Evolutionary conservation across 2,113 vertebrate genomes (phyloP).

Genomic region (Marcusenius ussheri): DNA sequence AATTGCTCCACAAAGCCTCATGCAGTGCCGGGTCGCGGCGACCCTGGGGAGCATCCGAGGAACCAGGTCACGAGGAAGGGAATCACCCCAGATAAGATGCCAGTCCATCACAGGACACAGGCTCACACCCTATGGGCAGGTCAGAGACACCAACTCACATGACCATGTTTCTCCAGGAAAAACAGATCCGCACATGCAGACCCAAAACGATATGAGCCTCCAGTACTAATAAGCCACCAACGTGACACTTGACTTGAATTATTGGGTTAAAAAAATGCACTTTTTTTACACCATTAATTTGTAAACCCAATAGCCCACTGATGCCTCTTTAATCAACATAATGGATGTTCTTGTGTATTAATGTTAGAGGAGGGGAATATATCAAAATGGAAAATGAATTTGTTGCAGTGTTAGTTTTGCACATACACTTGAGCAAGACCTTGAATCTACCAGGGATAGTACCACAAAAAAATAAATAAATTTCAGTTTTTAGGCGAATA

Average conservation of each 20-base stretch:
- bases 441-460: background rate
- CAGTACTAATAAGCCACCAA: background rate
- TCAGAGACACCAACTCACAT: background rate
- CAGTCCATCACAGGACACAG: background rate
- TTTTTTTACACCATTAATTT: background rate
- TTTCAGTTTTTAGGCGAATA: background rate
- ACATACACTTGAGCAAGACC: background rate
- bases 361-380: background rate
- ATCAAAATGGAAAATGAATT: background rate
- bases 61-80: background rate
- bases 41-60: background rate
- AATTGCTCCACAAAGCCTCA: background rate
- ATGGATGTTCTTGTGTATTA: background rate
- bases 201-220: background rate
- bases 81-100: background rate
- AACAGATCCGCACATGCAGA: background rate
- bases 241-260: background rate
- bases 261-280: background rate
- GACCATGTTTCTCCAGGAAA: background rate
- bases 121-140: background rate
- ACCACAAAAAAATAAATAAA: background rate
- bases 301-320: background rate
- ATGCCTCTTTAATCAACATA: slow-evolving; percentile 5
- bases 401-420: background rate
- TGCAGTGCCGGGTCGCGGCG: background rate